Percentiles rank a stretch among this genome's conserved stretches.
Evolutionary conservation across 2,113 vertebrate genomes (phyloP).

Genomic region (Stigmatopora nigra): DNA sequence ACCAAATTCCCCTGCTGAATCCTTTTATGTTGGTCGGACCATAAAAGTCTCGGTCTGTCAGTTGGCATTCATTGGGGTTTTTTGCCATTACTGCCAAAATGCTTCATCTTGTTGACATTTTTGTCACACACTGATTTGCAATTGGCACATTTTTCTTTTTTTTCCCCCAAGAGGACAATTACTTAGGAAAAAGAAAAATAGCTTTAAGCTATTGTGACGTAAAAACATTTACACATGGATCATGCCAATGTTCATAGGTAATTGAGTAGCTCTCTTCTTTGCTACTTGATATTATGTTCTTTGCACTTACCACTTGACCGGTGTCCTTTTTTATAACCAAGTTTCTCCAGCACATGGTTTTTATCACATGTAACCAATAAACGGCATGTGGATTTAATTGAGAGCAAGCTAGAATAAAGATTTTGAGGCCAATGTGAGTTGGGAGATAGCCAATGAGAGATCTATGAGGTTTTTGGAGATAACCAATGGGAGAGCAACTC

Average conservation of each 20-base stretch:
- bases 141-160: slow-evolving; percentile 31
- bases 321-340: slow-evolving; percentile 13
- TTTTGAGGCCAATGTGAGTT: too few relatives aligned
- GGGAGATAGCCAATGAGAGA: too few relatives aligned
- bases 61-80: slow-evolving; percentile 38
- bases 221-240: not conserved
- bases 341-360: slow-evolving; percentile 39
- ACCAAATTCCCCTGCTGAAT: slow-evolving; percentile 49
- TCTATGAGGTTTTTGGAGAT: too few relatives aligned
- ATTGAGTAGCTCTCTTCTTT: not conserved
- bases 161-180: slow-evolving; percentile 16
- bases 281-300: slow-evolving; percentile 15
- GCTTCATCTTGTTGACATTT: slow-evolving; percentile 36
- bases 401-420: slow-evolving; percentile 20
- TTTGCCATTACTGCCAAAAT: slow-evolving; percentile 36
- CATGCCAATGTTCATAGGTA: not conserved
- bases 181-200: slow-evolving; percentile 1
- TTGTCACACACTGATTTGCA: slow-evolving; percentile 29
- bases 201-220: not conserved
- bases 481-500: too few relatives aligned
- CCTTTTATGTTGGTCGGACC: slow-evolving; percentile 31
- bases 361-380: slow-evolving; percentile 66
- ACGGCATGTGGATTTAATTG: slow-evolving; percentile 47
- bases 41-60: slow-evolving; percentile 47
- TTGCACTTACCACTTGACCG: slow-evolving; percentile 26